Evolutionary conservation across 2,888 invertebrate genomes (phyloP).

Genomic region (Acleris emargana): DNA sequence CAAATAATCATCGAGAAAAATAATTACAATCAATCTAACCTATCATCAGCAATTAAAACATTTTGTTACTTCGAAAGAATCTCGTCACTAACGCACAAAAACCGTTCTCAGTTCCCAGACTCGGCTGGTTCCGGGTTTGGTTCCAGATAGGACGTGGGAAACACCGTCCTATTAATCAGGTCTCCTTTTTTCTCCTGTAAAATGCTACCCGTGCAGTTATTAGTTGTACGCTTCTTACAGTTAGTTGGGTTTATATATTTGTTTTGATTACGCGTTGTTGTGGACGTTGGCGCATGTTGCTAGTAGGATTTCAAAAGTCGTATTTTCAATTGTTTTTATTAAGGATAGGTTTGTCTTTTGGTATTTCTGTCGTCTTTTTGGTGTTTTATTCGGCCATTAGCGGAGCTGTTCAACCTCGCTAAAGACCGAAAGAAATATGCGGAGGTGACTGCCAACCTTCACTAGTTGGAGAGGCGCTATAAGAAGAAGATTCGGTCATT

Average conservation of each 20-base stretch:
- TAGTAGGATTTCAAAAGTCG: too few species aligned
- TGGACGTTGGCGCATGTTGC: too few species aligned
- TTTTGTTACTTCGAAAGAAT: constrained; percentile 30
- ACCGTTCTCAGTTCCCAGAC: constrained; percentile 54
- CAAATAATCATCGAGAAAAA: not conserved
- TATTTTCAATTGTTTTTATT: too few species aligned
- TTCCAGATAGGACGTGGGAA: constrained; percentile 81
- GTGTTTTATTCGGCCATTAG: too few species aligned
- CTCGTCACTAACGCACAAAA: constrained; percentile 31
- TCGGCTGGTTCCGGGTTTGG: constrained; percentile 71
- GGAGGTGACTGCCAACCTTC: too few species aligned
- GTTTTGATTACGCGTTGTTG: too few species aligned
- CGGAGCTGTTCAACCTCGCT: too few species aligned
- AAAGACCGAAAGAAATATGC: too few species aligned
- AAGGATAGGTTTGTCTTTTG: too few species aligned
- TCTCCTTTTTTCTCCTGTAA: constrained; percentile 52
- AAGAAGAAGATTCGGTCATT: too few species aligned
- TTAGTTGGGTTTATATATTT: constrained; percentile 15
- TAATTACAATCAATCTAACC: constrained; percentile 16
- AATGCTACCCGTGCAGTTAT: constrained; percentile 42
- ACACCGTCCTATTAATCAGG: constrained; percentile 71
- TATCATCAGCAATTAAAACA: constrained; percentile 30
- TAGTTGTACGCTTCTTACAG: constrained; percentile 38
- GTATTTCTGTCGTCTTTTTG: too few species aligned
- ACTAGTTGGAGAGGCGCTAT: too few species aligned